phyloP scores from a whole-genome alignment of 2,888 invertebrate species.

The Eupithecia centaureata region DNA sequence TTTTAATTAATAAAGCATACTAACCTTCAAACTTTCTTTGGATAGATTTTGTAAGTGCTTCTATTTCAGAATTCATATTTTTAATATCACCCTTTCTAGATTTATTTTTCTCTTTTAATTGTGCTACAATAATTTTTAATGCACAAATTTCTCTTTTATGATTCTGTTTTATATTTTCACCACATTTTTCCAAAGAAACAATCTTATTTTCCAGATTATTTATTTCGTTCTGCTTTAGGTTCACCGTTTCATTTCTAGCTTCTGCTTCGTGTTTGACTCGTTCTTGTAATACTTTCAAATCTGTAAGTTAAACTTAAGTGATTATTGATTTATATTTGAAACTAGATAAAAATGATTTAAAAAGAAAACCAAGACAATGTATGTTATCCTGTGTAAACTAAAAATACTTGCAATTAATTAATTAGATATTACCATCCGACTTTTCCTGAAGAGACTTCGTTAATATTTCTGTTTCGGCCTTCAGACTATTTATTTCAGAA shows the following conservation, averaged over 20 bases:
- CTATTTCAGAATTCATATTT: conserved; percentile 41
- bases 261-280: neutral
- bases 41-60: conserved; percentile 43
- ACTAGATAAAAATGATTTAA: neutral
- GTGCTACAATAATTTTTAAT: neutral
- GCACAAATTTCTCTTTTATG: neutral
- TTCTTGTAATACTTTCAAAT: neutral
- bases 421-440: conserved; percentile 46
- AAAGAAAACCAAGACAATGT: neutral
- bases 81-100: conserved; percentile 42
- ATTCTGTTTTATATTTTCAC: neutral
- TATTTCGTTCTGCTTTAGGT: neutral
- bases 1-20: neutral
- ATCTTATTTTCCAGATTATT: neutral
- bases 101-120: neutral
- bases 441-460: conserved; percentile 49
- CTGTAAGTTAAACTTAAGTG: neutral
- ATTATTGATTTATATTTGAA: neutral
- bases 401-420: neutral
- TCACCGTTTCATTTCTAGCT: neutral
- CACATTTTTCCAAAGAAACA: neutral
- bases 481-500: conserved; percentile 41
- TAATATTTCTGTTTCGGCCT: conserved; percentile 40
- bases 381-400: neutral
- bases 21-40: conserved; percentile 53